phyloP scores from a whole-genome alignment of 2,888 invertebrate species.

The Creontiades dilutus region DNA sequence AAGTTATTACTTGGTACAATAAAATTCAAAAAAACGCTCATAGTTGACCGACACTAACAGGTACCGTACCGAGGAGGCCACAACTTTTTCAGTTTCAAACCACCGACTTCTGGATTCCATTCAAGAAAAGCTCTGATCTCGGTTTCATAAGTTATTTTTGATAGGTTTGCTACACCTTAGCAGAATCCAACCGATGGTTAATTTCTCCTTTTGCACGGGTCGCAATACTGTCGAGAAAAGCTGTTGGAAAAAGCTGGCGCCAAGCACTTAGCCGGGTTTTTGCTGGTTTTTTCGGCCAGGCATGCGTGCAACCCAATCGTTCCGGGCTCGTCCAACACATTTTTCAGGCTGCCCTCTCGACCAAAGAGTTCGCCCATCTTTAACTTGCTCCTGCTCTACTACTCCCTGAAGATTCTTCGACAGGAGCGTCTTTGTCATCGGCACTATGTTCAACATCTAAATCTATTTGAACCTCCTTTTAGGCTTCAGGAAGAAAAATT shows the following conservation, averaged over 20 bases:
- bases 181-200: not conserved
- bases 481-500: not conserved
- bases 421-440: too few species aligned
- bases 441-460: too few species aligned
- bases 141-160: not conserved
- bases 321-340: conserved; percentile 19
- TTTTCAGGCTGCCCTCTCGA: conserved; percentile 28
- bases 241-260: not conserved
- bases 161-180: not conserved
- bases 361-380: conserved; percentile 12
- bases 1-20: too few species aligned
- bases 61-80: too few species aligned
- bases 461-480: too few species aligned
- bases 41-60: too few species aligned
- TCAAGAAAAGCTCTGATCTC: not conserved
- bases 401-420: not conserved
- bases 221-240: conserved; percentile 1
- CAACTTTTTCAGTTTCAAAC: too few species aligned
- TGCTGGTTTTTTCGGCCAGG: not conserved
- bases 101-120: not conserved
- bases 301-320: not conserved
- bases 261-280: not conserved
- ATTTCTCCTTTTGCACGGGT: not conserved
- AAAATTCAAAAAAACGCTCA: too few species aligned
- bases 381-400: not conserved